A percentile compares a stretch with the other conserved stretches of the same genome.
These are phyloP conservation scores for Heliconius hewitsoni DNA, from an alignment of 1,140 invertebrate species.

Conservation along the genomic window DNA sequence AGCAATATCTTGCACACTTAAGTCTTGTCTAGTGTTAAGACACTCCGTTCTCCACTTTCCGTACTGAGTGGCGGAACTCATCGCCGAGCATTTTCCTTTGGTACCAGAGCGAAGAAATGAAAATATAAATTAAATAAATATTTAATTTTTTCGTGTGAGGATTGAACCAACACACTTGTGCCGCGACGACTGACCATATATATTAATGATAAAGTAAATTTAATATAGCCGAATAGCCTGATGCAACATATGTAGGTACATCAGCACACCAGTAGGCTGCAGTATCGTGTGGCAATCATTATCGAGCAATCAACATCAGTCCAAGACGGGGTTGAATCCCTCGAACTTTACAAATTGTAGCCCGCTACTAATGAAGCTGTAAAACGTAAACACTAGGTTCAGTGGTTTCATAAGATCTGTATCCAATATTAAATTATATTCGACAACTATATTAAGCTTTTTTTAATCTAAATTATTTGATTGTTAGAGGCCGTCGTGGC, in stretches of 20 bases:
- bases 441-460: background rate
- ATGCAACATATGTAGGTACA: background rate
- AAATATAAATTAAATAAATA: no score
- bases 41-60: no score
- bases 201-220: background rate
- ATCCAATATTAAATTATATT: background rate
- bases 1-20: no score
- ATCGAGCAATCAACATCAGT: constrained; percentile 22
- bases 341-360: constrained; percentile 33
- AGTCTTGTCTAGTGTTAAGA: no score
- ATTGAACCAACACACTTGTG: no score
- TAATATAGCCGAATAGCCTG: background rate
- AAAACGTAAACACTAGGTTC: background rate
- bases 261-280: background rate
- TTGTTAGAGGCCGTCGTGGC: no score
- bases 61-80: no score
- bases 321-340: constrained; percentile 14
- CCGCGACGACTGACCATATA: no score
- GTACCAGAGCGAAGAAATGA: no score
- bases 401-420: background rate
- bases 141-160: no score
- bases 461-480: background rate
- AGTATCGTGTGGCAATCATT: constrained; percentile 22
- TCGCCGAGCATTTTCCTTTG: no score
- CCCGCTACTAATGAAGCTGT: constrained; percentile 34